Evolutionary conservation across 2,797 vertebrate species (phyloP).

Genomic region (Sylvilagus floridanus): DNA sequence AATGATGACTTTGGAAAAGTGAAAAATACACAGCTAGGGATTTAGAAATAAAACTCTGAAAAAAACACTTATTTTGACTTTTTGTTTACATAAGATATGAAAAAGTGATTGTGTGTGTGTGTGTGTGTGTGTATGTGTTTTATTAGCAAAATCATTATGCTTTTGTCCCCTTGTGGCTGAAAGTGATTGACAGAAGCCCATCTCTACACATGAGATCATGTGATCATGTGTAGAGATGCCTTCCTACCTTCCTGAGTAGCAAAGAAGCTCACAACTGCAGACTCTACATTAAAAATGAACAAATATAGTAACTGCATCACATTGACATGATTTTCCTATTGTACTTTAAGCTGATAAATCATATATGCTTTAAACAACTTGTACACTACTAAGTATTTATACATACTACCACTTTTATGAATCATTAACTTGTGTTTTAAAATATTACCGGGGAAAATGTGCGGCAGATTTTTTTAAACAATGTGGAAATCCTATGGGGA

Average conservation of each 20-base stretch:
- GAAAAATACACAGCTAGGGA: background rate
- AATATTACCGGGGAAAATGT: background rate
- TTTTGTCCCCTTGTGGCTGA: background rate
- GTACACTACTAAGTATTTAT: background rate
- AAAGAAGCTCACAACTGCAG: background rate
- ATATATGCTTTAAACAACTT: background rate
- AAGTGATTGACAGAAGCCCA: background rate
- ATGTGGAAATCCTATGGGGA: background rate
- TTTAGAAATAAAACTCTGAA: background rate
- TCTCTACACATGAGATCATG: background rate
- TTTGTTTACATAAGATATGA: background rate
- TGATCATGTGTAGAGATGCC: no score
- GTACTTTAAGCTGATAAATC: constrained; percentile 9
- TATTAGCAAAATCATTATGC: background rate
- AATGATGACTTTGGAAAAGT: constrained; percentile 20
- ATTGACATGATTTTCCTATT: background rate
- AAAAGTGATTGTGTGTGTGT: background rate
- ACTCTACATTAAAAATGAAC: background rate
- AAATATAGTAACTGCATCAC: background rate
- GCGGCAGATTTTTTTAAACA: background rate
- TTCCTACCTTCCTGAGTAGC: background rate
- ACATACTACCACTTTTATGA: background rate
- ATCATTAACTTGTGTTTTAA: background rate
- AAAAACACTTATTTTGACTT: background rate
- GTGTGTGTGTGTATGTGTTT: background rate